These are phyloP conservation scores for Rhynchotus rufescens DNA, from an alignment of 2,797 vertebrate genomes.

Conservation along the genomic window DNA sequence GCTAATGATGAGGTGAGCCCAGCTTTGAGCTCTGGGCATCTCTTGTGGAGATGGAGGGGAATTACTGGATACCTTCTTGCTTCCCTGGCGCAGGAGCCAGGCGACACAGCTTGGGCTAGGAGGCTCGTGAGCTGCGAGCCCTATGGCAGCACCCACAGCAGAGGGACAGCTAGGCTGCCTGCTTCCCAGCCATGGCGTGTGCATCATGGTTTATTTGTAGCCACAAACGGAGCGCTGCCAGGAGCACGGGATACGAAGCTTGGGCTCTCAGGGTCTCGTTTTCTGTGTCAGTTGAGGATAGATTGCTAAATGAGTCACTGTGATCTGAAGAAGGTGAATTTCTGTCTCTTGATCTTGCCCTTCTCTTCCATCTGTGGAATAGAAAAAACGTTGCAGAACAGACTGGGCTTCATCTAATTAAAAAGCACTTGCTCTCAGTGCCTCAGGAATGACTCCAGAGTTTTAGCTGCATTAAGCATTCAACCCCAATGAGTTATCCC, in stretches of 20 bases:
- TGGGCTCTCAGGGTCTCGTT: not conserved
- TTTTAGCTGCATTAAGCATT: not conserved
- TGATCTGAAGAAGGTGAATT: not conserved
- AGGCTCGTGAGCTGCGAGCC: no score
- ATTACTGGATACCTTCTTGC: not conserved
- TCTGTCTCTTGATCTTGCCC: not conserved
- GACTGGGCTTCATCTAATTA: not conserved
- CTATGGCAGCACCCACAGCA: no score
- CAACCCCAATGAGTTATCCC: not conserved
- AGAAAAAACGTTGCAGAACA: not conserved
- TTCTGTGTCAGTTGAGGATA: not conserved
- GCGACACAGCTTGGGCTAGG: no score
- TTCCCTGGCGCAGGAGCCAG: not conserved
- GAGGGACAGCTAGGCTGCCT: no score
- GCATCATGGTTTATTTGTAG: not conserved
- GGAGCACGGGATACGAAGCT: rapidly evolving
- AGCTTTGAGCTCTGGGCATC: not conserved
- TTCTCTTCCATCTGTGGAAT: not conserved
- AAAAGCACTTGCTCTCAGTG: not conserved
- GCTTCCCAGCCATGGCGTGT: rapidly evolving
- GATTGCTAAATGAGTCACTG: rapidly evolving
- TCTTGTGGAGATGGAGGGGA: no score
- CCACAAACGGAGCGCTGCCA: not conserved
- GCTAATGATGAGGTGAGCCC: rapidly evolving
- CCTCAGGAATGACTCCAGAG: not conserved